Evolutionary conservation across 2,797 vertebrate species (phyloP).

Genomic region (Mareca penelope): DNA sequence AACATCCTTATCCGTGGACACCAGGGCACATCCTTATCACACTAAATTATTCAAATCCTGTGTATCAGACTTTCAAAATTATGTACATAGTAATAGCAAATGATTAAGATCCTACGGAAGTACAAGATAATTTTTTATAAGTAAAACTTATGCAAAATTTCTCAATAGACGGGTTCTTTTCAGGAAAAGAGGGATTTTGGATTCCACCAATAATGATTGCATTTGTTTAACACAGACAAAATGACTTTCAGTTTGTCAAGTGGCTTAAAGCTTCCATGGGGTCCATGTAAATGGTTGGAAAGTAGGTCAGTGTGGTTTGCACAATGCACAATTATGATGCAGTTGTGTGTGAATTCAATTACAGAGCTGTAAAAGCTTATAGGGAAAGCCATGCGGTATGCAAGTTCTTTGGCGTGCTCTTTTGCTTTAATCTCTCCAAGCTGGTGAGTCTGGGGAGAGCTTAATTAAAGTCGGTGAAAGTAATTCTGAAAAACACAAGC

Average conservation of each 20-base stretch:
- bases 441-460: conserved; percentile 1
- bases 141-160: not conserved
- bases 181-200: conserved; percentile 24
- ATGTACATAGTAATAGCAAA: too few species aligned
- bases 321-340: not conserved
- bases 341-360: conserved; percentile 1
- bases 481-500: not conserved
- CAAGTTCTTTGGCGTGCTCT: not conserved
- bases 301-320: conserved; percentile 52
- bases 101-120: not conserved
- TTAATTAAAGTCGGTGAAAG: conserved; percentile 1
- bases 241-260: conserved; percentile 35
- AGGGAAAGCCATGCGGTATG: not conserved
- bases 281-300: conserved; percentile 46
- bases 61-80: fast-evolving
- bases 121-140: not conserved
- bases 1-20: fast-evolving
- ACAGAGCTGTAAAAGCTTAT: not conserved
- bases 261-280: conserved; percentile 33
- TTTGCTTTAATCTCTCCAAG: conserved; percentile 3
- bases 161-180: not conserved
- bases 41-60: fast-evolving
- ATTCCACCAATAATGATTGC: not conserved
- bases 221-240: conserved; percentile 45
- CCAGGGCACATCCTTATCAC: fast-evolving